Base-by-base conservation (phyloP, 2,888 invertebrate genomes). In the Perdita meconis region DNA sequence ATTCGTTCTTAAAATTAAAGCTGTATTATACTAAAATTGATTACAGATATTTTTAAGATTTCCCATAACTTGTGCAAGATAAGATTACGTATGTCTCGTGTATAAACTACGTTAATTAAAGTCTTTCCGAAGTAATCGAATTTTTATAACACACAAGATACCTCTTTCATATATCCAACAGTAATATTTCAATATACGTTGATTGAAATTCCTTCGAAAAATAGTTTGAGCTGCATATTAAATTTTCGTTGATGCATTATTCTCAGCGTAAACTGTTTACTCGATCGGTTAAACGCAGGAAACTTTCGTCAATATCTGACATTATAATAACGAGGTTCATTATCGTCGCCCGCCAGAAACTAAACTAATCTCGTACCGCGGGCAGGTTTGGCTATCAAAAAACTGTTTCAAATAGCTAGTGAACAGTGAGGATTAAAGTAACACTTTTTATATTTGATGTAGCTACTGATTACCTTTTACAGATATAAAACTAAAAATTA, bases 301-400 rank as follows among this genome's bases (percentile, higher is more conserved):
- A 83, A 81, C 22, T 83, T 81, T 83, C 34, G 3, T 55, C 82
- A 80, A 82, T 82, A 82, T 16, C 42, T 55, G 63, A 59, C 50
- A 40, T 59, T 66, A 51, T 67, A 79, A 73, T 67, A 79, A 73
- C 40, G 24, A 22, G 67, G 34, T 34, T 40, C 57, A 50, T 42
- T 79, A 71, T 67, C 56, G 44, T 19, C 19, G 57, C 10, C 22
- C 34, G 26, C 16, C 38, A 16, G 13, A 56, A 34, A 40, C 26
- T 19, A n/a, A 56, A 16, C 40, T 50, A 13, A 6, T 44, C 44
- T 38, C 26, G 36, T 40, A 42, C 10, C 6, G 19, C 10, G 26
- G 51, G 0, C 6, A 34, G n/a, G 19, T 57, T 36, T 16, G 16
- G n/a, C 5, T 10, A 22, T n/a, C 1, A 36, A 6, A 13, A 10